phyloP scores from a whole-genome alignment of 2,888 invertebrate species.

The Ptycholaimellus sp. region DNA sequence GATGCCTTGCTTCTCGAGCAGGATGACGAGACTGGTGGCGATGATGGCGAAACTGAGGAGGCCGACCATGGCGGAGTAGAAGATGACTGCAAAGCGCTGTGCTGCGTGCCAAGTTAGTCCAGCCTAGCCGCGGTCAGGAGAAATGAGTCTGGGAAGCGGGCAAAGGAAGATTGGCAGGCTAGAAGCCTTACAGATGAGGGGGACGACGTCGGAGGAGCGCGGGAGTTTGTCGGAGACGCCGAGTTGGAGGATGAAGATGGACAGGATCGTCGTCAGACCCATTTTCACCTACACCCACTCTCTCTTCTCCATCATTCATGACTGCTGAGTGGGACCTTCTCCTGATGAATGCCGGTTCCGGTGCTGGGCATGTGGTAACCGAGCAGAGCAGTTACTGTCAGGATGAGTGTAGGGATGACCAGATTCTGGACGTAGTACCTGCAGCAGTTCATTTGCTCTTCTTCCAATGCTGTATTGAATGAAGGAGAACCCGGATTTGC shows the following conservation, averaged over 20 bases:
- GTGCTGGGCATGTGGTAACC: constrained; percentile 7
- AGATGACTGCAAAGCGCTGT: constrained; percentile 4
- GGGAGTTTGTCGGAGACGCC: constrained; percentile 7
- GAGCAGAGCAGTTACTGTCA: constrained; percentile 6
- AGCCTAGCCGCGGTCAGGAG: too few relatives aligned
- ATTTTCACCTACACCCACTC: constrained; percentile 3
- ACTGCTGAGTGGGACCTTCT: background rate
- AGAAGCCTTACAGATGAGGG: constrained; percentile 5
- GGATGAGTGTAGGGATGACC: constrained; percentile 3
- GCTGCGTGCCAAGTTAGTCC: too few relatives aligned
- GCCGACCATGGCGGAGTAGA: constrained; percentile 4
- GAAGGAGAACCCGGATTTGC: constrained; percentile 6
- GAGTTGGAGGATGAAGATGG: constrained; percentile 6
- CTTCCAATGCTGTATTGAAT: too few relatives aligned
- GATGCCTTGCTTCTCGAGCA: constrained; percentile 6
- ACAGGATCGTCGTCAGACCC: constrained; percentile 6
- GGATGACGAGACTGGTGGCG: constrained; percentile 3
- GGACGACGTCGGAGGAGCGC: constrained; percentile 6
- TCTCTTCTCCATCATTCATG: background rate
- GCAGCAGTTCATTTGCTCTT: background rate
- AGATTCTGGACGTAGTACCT: constrained; percentile 5
- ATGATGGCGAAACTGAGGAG: constrained; percentile 5
- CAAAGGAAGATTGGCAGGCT: background rate
- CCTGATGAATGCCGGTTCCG: constrained; percentile 5
- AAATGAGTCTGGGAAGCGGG: background rate